Conservation (phyloP, 2,797 vertebrate species). For the Serranus cabrilla region DNA sequence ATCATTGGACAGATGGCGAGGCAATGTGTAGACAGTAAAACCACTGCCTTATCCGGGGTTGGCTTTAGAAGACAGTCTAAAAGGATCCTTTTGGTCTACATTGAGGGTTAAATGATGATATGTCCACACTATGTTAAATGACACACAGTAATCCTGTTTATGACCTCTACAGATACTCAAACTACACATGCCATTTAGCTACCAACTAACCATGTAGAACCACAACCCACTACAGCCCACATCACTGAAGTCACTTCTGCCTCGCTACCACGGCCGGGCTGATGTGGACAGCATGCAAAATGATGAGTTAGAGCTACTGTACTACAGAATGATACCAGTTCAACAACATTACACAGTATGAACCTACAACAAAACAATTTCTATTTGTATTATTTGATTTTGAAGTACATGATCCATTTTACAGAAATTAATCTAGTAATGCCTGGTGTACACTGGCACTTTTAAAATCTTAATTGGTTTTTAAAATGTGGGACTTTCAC, state of each 20-base stretch:
- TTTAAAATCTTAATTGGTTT: too few relatives aligned
- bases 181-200: conserved; percentile 43
- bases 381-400: too few relatives aligned
- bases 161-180: conserved; percentile 9
- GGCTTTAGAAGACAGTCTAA: conserved; percentile 67
- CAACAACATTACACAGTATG: background rate
- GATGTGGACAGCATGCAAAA: conserved; percentile 56
- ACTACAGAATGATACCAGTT: conserved; percentile 41
- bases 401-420: background rate
- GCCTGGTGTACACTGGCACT: too few relatives aligned
- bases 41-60: conserved; percentile 62
- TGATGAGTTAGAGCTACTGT: conserved; percentile 46
- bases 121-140: conserved; percentile 61
- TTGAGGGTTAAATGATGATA: conserved; percentile 60
- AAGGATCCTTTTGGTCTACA: conserved; percentile 52
- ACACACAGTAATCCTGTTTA: conserved; percentile 38
- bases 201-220: conserved; percentile 23
- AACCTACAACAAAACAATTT: conserved; percentile 2
- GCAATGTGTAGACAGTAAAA: conserved; percentile 64
- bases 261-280: background rate
- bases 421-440: background rate
- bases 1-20: conserved; percentile 67
- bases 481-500: too few relatives aligned
- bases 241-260: conserved; percentile 10
- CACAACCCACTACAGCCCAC: conserved; percentile 25